Evolutionary conservation across 2,113 vertebrate species (phyloP).

Genomic region (Ceyx margarethae): DNA sequence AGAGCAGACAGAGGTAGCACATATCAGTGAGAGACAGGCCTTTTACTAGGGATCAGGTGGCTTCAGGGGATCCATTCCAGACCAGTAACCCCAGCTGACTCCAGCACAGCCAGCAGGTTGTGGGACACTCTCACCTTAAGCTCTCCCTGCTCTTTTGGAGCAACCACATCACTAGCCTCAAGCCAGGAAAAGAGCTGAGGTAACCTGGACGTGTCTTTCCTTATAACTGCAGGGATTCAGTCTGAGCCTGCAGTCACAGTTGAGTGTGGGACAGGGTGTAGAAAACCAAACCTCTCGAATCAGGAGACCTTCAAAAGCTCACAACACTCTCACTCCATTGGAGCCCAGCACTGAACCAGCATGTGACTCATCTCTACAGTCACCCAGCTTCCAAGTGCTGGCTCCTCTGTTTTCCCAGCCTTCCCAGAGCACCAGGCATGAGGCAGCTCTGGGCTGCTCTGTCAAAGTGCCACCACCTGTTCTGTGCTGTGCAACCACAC

Average conservation of each 20-base stretch:
- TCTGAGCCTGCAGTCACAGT: not conserved
- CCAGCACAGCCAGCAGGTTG: not conserved
- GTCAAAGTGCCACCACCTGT: conserved; percentile 22
- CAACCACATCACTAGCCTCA: not conserved
- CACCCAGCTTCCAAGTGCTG: conserved; percentile 29
- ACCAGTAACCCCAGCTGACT: not conserved
- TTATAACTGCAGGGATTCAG: not conserved
- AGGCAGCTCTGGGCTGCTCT: not conserved
- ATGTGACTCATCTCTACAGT: not conserved
- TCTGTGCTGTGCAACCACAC: not conserved
- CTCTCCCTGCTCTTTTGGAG: not conserved
- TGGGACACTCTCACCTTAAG: not conserved
- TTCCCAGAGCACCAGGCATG: conserved; percentile 7
- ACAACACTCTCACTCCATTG: not conserved
- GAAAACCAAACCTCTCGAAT: not conserved
- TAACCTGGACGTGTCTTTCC: not conserved
- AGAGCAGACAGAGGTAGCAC: not conserved
- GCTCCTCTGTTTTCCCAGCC: not conserved
- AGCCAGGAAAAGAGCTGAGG: not conserved
- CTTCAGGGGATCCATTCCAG: not conserved
- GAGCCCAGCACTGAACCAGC: not conserved
- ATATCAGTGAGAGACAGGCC: not conserved
- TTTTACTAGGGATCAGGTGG: not conserved
- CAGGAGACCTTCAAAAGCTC: not conserved
- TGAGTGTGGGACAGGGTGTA: not conserved